phyloP scores from a whole-genome alignment of 2,888 invertebrate species.

The Aspidapion aeneum region DNA sequence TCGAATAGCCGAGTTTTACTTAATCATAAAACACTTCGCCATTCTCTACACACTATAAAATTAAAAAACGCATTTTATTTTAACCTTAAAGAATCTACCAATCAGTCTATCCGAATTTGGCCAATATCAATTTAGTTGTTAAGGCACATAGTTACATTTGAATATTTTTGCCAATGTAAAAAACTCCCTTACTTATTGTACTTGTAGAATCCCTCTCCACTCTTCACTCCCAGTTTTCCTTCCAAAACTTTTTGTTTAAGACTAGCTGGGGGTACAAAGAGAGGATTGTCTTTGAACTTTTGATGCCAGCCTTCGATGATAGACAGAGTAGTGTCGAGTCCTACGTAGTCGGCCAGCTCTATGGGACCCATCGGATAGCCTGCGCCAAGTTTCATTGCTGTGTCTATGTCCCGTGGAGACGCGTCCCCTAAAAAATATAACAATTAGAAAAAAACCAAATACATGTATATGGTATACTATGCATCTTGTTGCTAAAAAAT shows the following conservation, averaged over 20 bases:
- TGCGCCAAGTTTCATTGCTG: constrained; percentile 87
- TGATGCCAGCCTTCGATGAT: constrained; percentile 79
- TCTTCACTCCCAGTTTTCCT: constrained; percentile 77
- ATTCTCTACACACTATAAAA: too few species aligned
- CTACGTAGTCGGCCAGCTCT: constrained; percentile 80
- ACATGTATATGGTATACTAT: background rate
- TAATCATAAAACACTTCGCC: too few species aligned
- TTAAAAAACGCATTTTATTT: too few species aligned
- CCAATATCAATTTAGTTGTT: too few species aligned
- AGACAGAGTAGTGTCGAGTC: constrained; percentile 73
- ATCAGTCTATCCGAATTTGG: too few species aligned
- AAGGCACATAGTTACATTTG: too few species aligned
- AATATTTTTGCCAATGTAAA: too few species aligned
- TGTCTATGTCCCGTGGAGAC: constrained; percentile 74
- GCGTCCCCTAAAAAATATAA: constrained; percentile 65
- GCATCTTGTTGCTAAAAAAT: too few species aligned
- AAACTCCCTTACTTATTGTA: constrained; percentile 53
- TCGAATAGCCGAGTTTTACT: too few species aligned
- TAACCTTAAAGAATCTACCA: too few species aligned
- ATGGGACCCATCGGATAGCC: constrained; percentile 90
- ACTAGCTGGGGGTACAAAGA: constrained; percentile 60
- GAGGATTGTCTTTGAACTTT: constrained; percentile 64
- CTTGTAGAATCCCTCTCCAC: constrained; percentile 83
- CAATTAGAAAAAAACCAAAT: constrained; percentile 4
- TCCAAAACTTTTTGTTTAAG: constrained; percentile 68